A percentile compares a stretch with the other conserved stretches of the same genome.
These are phyloP conservation scores for Patella ulyssiponensis DNA, from an alignment of 2,888 invertebrate genomes.

Conservation along the genomic window DNA sequence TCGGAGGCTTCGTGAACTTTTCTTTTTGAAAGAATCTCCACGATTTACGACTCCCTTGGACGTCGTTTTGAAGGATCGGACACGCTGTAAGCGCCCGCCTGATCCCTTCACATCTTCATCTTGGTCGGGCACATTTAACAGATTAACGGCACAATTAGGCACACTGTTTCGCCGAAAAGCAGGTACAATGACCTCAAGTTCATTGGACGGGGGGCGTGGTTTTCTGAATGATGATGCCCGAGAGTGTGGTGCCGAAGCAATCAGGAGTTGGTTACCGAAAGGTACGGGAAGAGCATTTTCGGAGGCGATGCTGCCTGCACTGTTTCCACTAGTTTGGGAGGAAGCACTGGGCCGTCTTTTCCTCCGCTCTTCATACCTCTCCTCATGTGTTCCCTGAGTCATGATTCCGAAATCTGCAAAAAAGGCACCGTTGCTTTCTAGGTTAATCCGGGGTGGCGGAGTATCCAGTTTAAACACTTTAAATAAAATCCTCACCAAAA, in stretches of 20 bases:
- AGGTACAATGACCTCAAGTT: conserved; percentile 36
- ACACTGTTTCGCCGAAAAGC: conserved; percentile 44
- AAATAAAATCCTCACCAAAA: too few species aligned
- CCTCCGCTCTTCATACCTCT: not conserved
- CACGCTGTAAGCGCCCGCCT: conserved; percentile 73
- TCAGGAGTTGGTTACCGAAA: not conserved
- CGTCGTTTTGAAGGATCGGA: conserved; percentile 93
- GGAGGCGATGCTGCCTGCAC: conserved; percentile 12
- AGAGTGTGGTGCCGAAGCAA: conserved; percentile 47
- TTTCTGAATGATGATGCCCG: conserved; percentile 51
- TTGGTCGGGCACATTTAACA: conserved; percentile 36
- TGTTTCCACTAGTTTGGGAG: conserved; percentile 17
- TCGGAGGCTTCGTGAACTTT: conserved; percentile 86
- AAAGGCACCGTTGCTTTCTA: conserved; percentile 8
- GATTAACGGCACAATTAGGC: conserved; percentile 39
- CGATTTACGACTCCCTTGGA: conserved; percentile 92
- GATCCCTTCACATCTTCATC: conserved; percentile 30
- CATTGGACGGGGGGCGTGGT: conserved; percentile 32
- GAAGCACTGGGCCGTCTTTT: conserved; percentile 12
- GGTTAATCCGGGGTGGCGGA: conserved; percentile 17
- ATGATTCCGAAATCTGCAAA: conserved; percentile 12
- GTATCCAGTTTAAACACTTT: conserved; percentile 13
- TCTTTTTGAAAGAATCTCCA: conserved; percentile 91
- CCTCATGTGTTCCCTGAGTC: conserved; percentile 18
- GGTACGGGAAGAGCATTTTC: conserved; percentile 16